phyloP scores from a whole-genome alignment of 2,888 invertebrate species.

The Epiblema foenella region DNA sequence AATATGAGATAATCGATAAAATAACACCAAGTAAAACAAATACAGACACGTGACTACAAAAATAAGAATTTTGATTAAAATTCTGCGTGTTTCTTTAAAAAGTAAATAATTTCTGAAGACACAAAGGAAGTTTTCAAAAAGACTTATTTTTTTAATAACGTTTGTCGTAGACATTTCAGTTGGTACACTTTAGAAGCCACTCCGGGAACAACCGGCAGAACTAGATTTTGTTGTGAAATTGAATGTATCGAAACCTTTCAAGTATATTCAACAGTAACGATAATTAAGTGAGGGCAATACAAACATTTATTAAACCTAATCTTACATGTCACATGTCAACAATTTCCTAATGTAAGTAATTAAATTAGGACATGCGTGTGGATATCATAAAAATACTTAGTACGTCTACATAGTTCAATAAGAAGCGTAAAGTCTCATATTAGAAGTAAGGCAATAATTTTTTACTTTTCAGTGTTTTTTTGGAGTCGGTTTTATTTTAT shows the following conservation, averaged over 20 bases:
- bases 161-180: neutral
- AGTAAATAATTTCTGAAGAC: slow-evolving; percentile 6
- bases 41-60: neutral
- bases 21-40: neutral
- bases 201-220: neutral
- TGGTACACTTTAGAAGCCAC: neutral
- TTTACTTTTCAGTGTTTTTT: no score
- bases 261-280: neutral
- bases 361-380: no score
- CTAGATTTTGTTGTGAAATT: neutral
- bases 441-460: no score
- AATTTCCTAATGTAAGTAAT: no score
- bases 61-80: neutral
- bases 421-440: no score
- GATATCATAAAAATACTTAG: no score
- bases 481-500: no score
- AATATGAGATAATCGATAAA: neutral
- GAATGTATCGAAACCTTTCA: neutral
- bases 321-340: neutral
- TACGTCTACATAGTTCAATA: no score
- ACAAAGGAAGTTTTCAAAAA: neutral
- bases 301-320: neutral
- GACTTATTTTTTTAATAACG: neutral
- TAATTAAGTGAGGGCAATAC: neutral
- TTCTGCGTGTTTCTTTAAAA: neutral